Evolutionary conservation across 2,888 invertebrate species (phyloP).

Genomic region (Lordiphosa andalusiaca): DNA sequence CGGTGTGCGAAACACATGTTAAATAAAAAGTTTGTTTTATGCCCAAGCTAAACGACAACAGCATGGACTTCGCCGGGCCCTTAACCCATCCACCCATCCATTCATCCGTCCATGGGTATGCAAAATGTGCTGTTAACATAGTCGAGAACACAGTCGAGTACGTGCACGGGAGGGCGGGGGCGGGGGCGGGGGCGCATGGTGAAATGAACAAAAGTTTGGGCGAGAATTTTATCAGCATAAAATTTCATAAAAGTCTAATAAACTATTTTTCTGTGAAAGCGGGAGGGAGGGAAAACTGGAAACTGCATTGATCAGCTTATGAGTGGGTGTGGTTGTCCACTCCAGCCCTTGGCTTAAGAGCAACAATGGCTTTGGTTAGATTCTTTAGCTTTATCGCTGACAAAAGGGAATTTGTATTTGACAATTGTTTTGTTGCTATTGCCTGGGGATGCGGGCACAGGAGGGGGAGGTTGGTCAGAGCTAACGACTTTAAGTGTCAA

Average conservation of each 20-base stretch:
- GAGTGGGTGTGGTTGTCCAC: no score
- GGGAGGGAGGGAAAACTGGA: no score
- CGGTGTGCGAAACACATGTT: conserved; percentile 26
- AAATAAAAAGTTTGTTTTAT: conserved; percentile 32
- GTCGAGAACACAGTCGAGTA: not conserved
- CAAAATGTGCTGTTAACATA: conserved; percentile 34
- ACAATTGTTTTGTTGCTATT: not conserved
- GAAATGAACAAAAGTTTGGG: conserved; percentile 1
- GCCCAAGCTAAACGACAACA: not conserved
- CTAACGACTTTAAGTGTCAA: conserved; percentile 4
- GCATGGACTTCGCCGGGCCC: not conserved
- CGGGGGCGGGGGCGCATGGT: not conserved
- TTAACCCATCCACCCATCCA: no score
- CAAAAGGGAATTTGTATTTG: no score
- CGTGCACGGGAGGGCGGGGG: conserved; percentile 13
- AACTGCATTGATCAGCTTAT: no score
- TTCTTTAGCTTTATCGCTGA: no score
- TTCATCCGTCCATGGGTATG: conserved; percentile 19
- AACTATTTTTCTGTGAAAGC: conserved; percentile 1
- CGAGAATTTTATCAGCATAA: not conserved
- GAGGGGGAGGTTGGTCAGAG: not conserved
- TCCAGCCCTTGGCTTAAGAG: no score
- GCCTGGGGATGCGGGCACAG: not conserved
- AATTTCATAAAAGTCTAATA: not conserved
- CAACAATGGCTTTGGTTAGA: no score